Conservation (phyloP, 2,888 invertebrate genomes). For the Ochropleura leucogaster region DNA sequence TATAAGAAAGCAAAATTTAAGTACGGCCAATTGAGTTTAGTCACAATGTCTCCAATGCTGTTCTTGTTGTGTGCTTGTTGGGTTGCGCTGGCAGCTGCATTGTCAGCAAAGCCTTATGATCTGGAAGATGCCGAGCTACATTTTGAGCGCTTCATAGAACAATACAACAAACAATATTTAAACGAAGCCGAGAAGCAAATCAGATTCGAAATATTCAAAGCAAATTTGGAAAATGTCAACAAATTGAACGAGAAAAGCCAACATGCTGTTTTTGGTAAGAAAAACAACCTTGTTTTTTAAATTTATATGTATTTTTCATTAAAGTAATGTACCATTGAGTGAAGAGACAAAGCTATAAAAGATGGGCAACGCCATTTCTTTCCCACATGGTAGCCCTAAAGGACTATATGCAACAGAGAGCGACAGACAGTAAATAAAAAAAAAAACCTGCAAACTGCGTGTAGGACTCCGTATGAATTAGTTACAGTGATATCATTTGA, state of each 20-base stretch:
- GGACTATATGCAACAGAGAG: too few relatives aligned
- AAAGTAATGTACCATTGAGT: neutral
- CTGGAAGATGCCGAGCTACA: neutral
- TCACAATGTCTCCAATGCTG: neutral
- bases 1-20: neutral
- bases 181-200: constrained; percentile 8
- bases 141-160: constrained; percentile 10
- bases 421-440: too few relatives aligned
- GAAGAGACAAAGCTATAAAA: too few relatives aligned
- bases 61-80: constrained; percentile 1
- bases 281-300: too few relatives aligned
- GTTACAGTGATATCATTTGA: too few relatives aligned
- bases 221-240: constrained; percentile 4
- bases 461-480: too few relatives aligned
- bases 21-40: neutral
- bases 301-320: neutral
- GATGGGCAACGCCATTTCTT: too few relatives aligned
- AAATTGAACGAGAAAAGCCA: constrained; percentile 13
- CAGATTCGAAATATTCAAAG: constrained; percentile 19
- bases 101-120: neutral
- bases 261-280: constrained; percentile 25
- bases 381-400: too few relatives aligned
- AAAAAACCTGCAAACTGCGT: too few relatives aligned
- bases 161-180: constrained; percentile 3
- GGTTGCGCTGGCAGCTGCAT: neutral